phyloP scores from a whole-genome alignment of 2,888 invertebrate species.

The Andrena camellia region DNA sequence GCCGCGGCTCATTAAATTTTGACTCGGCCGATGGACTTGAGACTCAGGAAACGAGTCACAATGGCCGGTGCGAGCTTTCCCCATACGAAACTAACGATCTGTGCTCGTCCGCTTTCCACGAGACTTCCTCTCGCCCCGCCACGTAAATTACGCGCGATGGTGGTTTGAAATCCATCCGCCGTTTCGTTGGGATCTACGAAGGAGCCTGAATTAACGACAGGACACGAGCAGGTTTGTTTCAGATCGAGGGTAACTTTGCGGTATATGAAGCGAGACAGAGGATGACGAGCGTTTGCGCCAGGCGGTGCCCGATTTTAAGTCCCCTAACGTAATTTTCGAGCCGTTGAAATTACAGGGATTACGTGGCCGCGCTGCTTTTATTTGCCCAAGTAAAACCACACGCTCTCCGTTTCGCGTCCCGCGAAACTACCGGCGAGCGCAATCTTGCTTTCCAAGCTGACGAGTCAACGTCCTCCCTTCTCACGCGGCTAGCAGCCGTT shows the following conservation, averaged over 20 bases:
- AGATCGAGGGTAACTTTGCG: neutral
- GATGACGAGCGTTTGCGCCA: neutral
- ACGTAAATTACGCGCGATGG: neutral
- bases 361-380: constrained; percentile 3
- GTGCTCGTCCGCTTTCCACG: neutral
- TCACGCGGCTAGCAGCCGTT: constrained; percentile 43
- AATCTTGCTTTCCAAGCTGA: constrained; percentile 56
- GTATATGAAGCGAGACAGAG: neutral
- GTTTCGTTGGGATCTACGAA: no score
- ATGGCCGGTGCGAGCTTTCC: constrained; percentile 21
- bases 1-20: constrained; percentile 22
- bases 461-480: constrained; percentile 59
- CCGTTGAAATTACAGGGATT: constrained; percentile 28
- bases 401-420: constrained; percentile 31
- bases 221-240: neutral
- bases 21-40: constrained; percentile 37
- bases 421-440: constrained; percentile 33
- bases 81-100: constrained; percentile 4
- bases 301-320: neutral
- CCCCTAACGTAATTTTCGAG: neutral
- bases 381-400: constrained; percentile 24
- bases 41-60: constrained; percentile 45
- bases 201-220: neutral
- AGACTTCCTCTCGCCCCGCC: neutral
- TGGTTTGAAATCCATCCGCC: neutral